Evolutionary conservation across 2,113 vertebrate species (phyloP).

Genomic region (Tringa solitaria): DNA sequence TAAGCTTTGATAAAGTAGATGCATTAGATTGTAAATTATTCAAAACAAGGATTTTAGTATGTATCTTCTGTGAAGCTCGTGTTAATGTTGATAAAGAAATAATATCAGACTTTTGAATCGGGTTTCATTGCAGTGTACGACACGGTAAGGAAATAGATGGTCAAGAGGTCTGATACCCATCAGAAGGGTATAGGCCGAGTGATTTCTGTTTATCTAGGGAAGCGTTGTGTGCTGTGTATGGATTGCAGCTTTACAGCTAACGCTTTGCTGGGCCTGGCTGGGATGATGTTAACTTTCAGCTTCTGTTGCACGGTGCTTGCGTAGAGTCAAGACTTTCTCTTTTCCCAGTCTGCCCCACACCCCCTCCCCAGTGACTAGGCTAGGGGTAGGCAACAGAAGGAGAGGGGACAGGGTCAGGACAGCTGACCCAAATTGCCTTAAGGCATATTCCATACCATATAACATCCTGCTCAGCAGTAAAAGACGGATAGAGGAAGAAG

Average conservation of each 20-base stretch:
- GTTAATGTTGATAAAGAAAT: not conserved
- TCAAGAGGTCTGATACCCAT: not conserved
- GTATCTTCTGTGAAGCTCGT: not conserved
- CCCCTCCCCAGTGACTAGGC: not conserved
- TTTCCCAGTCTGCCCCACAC: not conserved
- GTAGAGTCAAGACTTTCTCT: not conserved
- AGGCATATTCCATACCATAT: not conserved
- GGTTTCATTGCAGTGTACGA: not conserved
- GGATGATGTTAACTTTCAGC: not conserved
- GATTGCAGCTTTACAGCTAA: not conserved
- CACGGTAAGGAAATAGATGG: not conserved
- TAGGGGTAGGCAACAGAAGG: not conserved
- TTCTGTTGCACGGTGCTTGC: not conserved
- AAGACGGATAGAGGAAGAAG: not conserved
- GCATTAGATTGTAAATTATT: not conserved
- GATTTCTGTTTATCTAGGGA: not conserved
- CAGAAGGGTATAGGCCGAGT: not conserved
- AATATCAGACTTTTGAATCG: not conserved
- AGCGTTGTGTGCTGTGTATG: not conserved
- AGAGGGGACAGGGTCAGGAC: not conserved
- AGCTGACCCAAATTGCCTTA: not conserved
- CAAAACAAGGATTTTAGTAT: not conserved
- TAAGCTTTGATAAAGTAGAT: not conserved
- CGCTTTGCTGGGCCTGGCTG: not conserved
- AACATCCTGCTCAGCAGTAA: not conserved